Base-by-base conservation (phyloP, 2,113 vertebrate species). In the Salminus brasiliensis region DNA sequence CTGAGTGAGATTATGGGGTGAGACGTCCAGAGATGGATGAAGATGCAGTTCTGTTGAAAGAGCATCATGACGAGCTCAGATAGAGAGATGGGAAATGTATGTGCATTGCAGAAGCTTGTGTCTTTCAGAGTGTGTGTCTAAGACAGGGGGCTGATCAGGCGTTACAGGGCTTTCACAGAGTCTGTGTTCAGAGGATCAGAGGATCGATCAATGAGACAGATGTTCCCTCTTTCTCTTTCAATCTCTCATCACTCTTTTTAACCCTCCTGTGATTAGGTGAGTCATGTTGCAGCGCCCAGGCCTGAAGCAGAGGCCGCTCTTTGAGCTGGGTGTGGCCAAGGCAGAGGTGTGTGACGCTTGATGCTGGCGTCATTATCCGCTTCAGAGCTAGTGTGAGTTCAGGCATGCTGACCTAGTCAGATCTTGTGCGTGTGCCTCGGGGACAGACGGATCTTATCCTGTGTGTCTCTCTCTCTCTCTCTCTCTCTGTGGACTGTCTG, bases 261-360 rank as follows among this genome's bases (percentile, higher is more conserved):
- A 23, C 16, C 47, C 9, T 41, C 3, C 7, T 0, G 29, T 60
- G 23, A 75, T 49, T 73, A 69, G 67, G 52, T 39, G 77, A 72
- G 21, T 68, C 60, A 25, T 67, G 36, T 69, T 18, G 72, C n/a
- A 60, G 67, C 55, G 0, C 34, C 63, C 47, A 57, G 63, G 63
- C 63, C 74, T 30, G 34, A 77, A 52, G 62, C 68, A 52, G 67
- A 30, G 27, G 53, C 25, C 29, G 30, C 62, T 74, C 29, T 39
- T 55, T 82, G 39, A 47, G 23, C 43, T 55, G 30, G 82, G 78
- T 76, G 78, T 69, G 82, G 29, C 62, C 53, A 68, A 45, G 43
- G 59, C 39, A 47, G 78, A 67, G 68, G 82, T 53, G 74, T 76
- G 30, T 59, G 41, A 15, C 27, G 34, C 57, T 60, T 53, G 30